Percentiles rank a stretch among this genome's conserved stretches.
Evolutionary conservation across 2,113 vertebrate genomes (phyloP).

Genomic region (Sphyrna mokarran): DNA sequence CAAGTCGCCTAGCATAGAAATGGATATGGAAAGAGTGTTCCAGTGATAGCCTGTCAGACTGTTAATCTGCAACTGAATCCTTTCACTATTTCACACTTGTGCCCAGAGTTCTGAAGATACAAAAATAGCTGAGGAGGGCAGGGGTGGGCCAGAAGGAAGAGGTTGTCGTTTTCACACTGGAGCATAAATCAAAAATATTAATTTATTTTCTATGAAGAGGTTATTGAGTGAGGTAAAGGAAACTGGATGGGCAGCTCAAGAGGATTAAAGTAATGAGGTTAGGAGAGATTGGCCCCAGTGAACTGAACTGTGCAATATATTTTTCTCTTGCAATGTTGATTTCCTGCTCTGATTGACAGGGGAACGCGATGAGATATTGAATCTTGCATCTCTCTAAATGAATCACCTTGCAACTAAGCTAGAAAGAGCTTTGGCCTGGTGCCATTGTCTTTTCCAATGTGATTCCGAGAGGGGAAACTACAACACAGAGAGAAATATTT

Average conservation of each 20-base stretch:
- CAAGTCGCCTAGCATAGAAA: neutral
- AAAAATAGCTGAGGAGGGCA: neutral
- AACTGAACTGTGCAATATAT: neutral
- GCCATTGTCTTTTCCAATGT: neutral
- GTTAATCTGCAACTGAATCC: neutral
- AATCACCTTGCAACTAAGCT: neutral
- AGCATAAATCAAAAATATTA: neutral
- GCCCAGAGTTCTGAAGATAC: neutral
- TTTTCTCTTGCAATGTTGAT: neutral
- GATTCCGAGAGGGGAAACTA: neutral
- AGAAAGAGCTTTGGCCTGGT: neutral
- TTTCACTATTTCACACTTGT: neutral
- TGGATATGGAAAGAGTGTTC: neutral
- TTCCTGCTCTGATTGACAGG: neutral
- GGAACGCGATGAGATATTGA: neutral
- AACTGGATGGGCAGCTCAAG: neutral
- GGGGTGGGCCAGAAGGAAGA: too few relatives aligned
- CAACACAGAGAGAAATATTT: neutral
- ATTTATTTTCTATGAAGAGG: neutral
- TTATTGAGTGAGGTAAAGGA: neutral
- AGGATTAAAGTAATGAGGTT: neutral
- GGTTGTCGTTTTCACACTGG: neutral
- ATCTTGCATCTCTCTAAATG: neutral
- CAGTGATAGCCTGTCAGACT: neutral
- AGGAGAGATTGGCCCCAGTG: neutral